These are phyloP conservation scores for Hemithea aestivaria DNA, from an alignment of 2,888 invertebrate species.

Conservation along the genomic window DNA sequence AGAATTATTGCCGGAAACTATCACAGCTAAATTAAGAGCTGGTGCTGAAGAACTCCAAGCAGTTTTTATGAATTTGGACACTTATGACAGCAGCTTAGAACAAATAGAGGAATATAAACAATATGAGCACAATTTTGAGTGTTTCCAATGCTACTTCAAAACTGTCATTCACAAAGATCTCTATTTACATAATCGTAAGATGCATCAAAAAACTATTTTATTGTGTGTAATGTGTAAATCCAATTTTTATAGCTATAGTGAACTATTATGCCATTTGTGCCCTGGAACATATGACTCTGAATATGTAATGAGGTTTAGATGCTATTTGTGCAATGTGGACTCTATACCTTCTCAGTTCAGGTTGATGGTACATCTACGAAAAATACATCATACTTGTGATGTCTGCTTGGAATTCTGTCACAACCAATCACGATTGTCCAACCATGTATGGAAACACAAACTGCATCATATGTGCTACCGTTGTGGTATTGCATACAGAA, in stretches of 20 bases:
- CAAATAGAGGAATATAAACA: conserved; percentile 77
- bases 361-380: conserved; percentile 91
- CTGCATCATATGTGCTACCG: conserved; percentile 91
- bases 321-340: conserved; percentile 88
- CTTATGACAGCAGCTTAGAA: conserved; percentile 77
- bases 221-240: conserved; percentile 93
- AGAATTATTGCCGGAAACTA: conserved; percentile 84
- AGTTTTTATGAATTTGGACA: conserved; percentile 85
- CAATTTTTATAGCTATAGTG: conserved; percentile 92
- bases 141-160: conserved; percentile 90
- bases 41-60: conserved; percentile 80
- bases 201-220: conserved; percentile 90
- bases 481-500: conserved; percentile 92
- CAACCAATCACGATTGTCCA: conserved; percentile 88
- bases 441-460: conserved; percentile 95
- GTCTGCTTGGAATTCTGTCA: conserved; percentile 90
- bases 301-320: conserved; percentile 86
- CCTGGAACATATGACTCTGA: conserved; percentile 85
- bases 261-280: conserved; percentile 91
- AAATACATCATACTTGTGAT: conserved; percentile 91
- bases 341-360: conserved; percentile 92
- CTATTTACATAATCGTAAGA: conserved; percentile 90
- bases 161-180: conserved; percentile 90
- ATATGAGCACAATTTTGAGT: conserved; percentile 87
- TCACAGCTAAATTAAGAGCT: conserved; percentile 82